These are phyloP conservation scores for Tryphoninae sp. DNA, from an alignment of 2,888 invertebrate species.

Conservation along the genomic window DNA sequence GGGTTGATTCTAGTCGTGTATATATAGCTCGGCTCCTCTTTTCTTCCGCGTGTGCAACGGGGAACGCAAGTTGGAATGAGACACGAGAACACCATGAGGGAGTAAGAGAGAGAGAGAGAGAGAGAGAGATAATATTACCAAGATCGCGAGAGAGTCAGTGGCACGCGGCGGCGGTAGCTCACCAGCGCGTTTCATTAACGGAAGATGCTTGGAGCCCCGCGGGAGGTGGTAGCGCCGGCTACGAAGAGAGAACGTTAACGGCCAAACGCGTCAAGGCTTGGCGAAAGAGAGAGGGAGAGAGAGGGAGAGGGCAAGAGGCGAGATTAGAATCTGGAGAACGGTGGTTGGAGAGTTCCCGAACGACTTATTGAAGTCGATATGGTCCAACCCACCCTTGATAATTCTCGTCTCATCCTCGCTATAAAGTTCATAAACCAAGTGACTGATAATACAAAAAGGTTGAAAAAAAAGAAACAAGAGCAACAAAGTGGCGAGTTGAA, in stretches of 20 bases:
- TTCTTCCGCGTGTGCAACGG: conserved; percentile 30
- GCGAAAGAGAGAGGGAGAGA: conserved; percentile 66
- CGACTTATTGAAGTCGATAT: conserved; percentile 48
- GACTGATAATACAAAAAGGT: background rate
- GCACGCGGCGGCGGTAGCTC: conserved; percentile 81
- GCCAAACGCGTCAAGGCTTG: conserved; percentile 65
- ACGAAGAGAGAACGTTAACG: conserved; percentile 49
- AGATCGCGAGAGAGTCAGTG: conserved; percentile 71
- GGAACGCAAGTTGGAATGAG: conserved; percentile 19
- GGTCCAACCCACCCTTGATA: background rate
- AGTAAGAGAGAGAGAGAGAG: conserved; percentile 39
- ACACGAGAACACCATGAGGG: conserved; percentile 38
- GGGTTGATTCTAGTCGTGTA: conserved; percentile 52
- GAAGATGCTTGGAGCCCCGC: conserved; percentile 78
- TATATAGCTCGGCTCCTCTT: conserved; percentile 30
- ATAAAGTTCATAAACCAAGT: no score
- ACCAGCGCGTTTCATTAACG: conserved; percentile 81
- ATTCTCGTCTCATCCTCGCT: conserved; percentile 3
- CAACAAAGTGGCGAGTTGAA: background rate
- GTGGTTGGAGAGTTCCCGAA: conserved; percentile 65
- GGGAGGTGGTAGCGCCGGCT: conserved; percentile 59
- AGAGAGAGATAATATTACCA: conserved; percentile 48
- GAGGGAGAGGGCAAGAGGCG: conserved; percentile 69
- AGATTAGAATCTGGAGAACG: conserved; percentile 79
- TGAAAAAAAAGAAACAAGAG: background rate